A percentile compares a stretch with the other conserved stretches of the same genome.
Evolutionary conservation across 2,888 invertebrate genomes (phyloP).

Genomic region (Eueremaeus valkanovi): DNA sequence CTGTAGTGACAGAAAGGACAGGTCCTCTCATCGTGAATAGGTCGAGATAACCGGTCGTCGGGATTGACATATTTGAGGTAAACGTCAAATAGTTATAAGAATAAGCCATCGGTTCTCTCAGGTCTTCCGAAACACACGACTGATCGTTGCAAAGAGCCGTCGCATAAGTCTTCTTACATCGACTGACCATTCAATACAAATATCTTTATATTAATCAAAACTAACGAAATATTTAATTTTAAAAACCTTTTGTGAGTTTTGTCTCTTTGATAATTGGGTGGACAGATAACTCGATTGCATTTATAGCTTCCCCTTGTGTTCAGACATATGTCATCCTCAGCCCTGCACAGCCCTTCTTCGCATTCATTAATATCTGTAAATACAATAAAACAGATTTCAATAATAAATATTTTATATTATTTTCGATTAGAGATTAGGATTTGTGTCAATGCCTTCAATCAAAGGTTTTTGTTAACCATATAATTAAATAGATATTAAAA

Average conservation of each 20-base stretch:
- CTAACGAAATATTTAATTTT: not conserved
- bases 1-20: constrained; percentile 63
- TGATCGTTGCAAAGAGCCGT: not conserved
- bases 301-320: constrained; percentile 84
- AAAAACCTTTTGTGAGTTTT: constrained; percentile 69
- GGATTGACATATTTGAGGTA: constrained; percentile 73
- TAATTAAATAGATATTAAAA: no score
- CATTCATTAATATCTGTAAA: constrained; percentile 69
- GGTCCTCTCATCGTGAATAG: constrained; percentile 86
- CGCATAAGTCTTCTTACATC: constrained; percentile 17
- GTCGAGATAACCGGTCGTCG: constrained; percentile 62
- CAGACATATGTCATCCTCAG: constrained; percentile 69
- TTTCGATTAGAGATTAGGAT: no score
- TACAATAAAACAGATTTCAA: not conserved
- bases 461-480: no score
- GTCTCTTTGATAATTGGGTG: constrained; percentile 75
- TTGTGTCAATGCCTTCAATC: no score
- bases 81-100: constrained; percentile 92
- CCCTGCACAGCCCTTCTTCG: constrained; percentile 54
- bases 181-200: not conserved
- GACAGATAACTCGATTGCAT: constrained; percentile 81
- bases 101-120: constrained; percentile 68
- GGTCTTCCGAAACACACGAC: constrained; percentile 25
- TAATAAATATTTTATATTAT: no score
- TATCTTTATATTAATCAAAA: not conserved